These are phyloP conservation scores for Ahaetulla prasina DNA, from an alignment of 2,113 vertebrate species.

Conservation along the genomic window DNA sequence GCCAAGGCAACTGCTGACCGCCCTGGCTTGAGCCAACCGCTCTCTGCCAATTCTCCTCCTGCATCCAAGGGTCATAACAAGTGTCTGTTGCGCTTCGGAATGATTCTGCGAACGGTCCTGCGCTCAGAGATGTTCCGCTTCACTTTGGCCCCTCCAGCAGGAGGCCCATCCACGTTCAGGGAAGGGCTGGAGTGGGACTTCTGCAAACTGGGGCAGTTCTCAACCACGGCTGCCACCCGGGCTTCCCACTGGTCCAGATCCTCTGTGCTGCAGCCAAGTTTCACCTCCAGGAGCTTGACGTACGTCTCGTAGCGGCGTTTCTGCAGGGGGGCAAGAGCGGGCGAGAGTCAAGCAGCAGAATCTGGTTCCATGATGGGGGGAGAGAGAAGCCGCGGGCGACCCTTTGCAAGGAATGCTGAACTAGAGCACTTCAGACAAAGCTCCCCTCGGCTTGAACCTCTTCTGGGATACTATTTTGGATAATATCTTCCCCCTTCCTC, in stretches of 20 bases:
- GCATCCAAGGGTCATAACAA: constrained; percentile 62
- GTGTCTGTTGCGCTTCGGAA: constrained; percentile 77
- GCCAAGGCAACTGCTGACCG: background rate
- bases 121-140: constrained; percentile 87
- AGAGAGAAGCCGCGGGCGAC: background rate
- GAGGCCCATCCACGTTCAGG: constrained; percentile 73
- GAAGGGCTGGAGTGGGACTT: constrained; percentile 87
- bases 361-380: background rate
- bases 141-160: constrained; percentile 71
- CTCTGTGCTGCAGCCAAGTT: constrained; percentile 40
- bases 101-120: constrained; percentile 80
- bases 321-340: constrained; percentile 54
- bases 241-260: constrained; percentile 73
- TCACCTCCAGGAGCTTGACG: constrained; percentile 73
- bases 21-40: background rate
- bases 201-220: constrained; percentile 64
- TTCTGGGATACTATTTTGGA: background rate
- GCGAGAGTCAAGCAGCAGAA: background rate
- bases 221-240: constrained; percentile 35
- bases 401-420: too few species aligned
- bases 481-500: background rate
- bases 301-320: constrained; percentile 82
- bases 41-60: background rate
- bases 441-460: background rate
- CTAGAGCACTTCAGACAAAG: background rate